Evolutionary conservation across 2,113 vertebrate species (phyloP), one percentile per base, ranked within the genome.

Genomic region (Notiomystis cincta): DNA sequence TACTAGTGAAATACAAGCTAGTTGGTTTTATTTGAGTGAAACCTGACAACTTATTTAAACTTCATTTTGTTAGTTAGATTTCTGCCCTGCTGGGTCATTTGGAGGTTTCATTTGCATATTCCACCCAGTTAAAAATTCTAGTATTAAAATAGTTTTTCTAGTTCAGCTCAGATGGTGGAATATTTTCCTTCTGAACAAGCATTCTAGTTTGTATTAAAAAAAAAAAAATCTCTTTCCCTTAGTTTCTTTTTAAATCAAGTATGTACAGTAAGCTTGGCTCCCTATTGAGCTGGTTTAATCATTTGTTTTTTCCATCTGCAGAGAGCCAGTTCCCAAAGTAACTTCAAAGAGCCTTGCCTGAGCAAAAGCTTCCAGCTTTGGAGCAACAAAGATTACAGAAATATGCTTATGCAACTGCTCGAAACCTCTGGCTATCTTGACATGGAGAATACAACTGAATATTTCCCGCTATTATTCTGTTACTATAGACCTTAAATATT

Each of bases 301-400:
- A 95, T 90, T 95, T 96, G 91, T 83, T 96, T 90, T 92, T 93
- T 90, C 79, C 67, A 60, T 88, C 79, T 90, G 53, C 56, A 64
- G 79, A 94, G 45, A 87, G 40, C 64, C 82, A 58, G 48, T 83
- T 95, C 82, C 72, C 76, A 60, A 93, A 96, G 90, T 77, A 78
- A 76, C 88, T 95, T 96, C 88, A 89, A 94, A 93, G 90, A 78
- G 40, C 57, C 64, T 75, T 94, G 71, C 72, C 79, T 81, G 64
- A 61, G 51, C 51, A 67, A 83, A 95, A 83, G 62, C 93, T 90
- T 92, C 71, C 47, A 88, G 73, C 78, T 90, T 90, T 69, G 71
- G 93, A 85, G 54, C 79, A 85, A 69, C 73, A 79, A 76, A 82
- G 70, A 93, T 95, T 73, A 87, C 75, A 87, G 84, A 93, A 96